A percentile compares a stretch with the other conserved stretches of the same genome.
Evolutionary conservation across 2,888 invertebrate genomes (phyloP).

Genomic region (Seira sanloemensis): DNA sequence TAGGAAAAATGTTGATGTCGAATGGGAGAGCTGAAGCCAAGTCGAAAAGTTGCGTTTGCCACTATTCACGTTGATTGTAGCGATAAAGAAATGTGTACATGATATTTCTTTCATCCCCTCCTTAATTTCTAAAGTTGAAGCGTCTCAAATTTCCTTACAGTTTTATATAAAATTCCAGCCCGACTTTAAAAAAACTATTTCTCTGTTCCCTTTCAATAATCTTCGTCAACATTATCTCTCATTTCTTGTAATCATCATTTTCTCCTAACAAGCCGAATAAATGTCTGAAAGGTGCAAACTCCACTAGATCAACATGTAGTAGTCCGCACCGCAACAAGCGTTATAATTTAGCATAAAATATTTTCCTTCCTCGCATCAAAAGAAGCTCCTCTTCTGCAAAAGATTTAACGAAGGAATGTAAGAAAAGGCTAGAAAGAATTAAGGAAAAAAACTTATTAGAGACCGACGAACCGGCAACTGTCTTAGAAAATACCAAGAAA

Average conservation of each 20-base stretch:
- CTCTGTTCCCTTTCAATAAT: not conserved
- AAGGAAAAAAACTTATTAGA: conserved; percentile 57
- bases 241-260: conserved; percentile 16
- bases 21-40: not conserved
- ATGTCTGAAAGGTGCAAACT: conserved; percentile 7
- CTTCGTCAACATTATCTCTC: not conserved
- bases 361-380: not conserved
- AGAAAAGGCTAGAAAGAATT: conserved; percentile 23
- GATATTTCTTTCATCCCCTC: conserved; percentile 10
- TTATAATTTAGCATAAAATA: conserved; percentile 51
- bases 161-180: conserved; percentile 12
- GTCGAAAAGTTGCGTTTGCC: not conserved
- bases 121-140: not conserved
- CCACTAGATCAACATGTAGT: not conserved
- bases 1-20: too few species aligned
- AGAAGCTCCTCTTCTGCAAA: not conserved
- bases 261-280: conserved; percentile 13
- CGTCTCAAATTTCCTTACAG: not conserved
- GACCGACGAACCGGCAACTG: conserved; percentile 64
- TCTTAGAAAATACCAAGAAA: conserved; percentile 56
- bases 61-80: not conserved
- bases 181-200: not conserved
- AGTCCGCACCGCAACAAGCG: not conserved
- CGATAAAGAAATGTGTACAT: conserved; percentile 1
- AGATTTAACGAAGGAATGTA: conserved; percentile 11